Conservation (phyloP, 2,797 vertebrate species). For the Anomalospiza imberbis region DNA sequence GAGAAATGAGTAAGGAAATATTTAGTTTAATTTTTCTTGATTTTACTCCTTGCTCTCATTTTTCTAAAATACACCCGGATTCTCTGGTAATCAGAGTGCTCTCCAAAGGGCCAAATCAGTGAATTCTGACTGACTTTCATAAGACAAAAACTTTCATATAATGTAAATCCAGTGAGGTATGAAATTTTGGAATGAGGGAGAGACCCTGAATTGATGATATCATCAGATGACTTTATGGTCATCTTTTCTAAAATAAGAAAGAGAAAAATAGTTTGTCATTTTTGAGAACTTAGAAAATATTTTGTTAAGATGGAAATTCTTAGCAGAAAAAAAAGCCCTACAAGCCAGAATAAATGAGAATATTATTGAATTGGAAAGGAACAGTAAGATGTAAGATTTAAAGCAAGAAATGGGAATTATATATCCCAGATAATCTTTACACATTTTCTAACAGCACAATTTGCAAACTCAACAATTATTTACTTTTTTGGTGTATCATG, state of each 20-base stretch:
- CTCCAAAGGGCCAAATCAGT: background rate
- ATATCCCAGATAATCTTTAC: background rate
- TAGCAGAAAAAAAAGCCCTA: background rate
- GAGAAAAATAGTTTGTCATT: background rate
- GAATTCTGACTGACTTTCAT: background rate
- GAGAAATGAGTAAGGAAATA: background rate
- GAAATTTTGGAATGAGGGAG: background rate
- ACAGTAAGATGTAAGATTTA: background rate
- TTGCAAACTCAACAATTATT: background rate
- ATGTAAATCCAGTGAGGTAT: background rate
- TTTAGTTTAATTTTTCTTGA: background rate
- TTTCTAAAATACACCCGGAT: background rate
- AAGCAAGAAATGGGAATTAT: background rate
- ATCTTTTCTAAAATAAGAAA: background rate
- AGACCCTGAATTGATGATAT: background rate
- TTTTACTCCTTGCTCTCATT: background rate
- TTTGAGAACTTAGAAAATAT: background rate
- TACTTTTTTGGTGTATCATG: background rate
- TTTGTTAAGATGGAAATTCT: background rate
- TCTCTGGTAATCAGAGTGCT: background rate
- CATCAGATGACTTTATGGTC: background rate
- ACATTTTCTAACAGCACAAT: background rate
- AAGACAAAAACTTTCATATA: background rate
- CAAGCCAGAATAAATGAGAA: background rate
- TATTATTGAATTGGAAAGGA: background rate